Evolutionary conservation across 1,140 invertebrate genomes (phyloP).

Genomic region (Micrasema minimum): DNA sequence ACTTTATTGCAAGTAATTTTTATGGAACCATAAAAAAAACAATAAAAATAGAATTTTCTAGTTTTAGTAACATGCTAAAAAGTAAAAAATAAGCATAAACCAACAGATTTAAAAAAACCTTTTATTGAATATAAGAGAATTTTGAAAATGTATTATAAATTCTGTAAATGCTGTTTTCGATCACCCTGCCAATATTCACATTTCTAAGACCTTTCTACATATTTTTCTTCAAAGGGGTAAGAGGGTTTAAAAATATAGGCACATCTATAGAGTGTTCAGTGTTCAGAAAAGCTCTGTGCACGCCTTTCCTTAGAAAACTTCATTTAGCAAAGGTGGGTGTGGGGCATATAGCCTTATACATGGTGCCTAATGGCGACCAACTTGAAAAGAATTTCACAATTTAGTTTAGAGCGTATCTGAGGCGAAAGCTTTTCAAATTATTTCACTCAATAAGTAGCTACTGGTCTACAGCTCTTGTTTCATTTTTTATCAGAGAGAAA

Average conservation of each 20-base stretch:
- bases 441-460: constrained; percentile 49
- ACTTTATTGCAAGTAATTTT: too few species aligned
- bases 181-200: constrained; percentile 50
- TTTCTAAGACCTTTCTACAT: constrained; percentile 54
- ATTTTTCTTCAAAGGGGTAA: constrained; percentile 54
- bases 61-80: too few species aligned
- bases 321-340: constrained; percentile 42
- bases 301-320: constrained; percentile 49
- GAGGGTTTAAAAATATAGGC: constrained; percentile 53
- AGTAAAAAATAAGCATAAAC: too few species aligned
- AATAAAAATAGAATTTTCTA: too few species aligned
- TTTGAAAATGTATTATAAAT: too few species aligned
- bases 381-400: constrained; percentile 53
- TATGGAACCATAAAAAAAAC: too few species aligned
- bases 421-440: constrained; percentile 53
- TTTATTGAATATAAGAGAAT: too few species aligned
- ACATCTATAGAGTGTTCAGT: constrained; percentile 45
- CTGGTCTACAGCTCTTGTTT: constrained; percentile 9
- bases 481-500: constrained; percentile 33
- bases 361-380: constrained; percentile 14
- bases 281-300: constrained; percentile 41
- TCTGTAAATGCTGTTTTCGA: too few species aligned
- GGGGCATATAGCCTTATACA: not conserved
- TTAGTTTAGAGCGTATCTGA: constrained; percentile 49
- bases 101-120: too few species aligned